A percentile compares a stretch with the other conserved stretches of the same genome.
Conservation (phyloP, 2,113 vertebrate species). For the Desmodus rotundus region DNA sequence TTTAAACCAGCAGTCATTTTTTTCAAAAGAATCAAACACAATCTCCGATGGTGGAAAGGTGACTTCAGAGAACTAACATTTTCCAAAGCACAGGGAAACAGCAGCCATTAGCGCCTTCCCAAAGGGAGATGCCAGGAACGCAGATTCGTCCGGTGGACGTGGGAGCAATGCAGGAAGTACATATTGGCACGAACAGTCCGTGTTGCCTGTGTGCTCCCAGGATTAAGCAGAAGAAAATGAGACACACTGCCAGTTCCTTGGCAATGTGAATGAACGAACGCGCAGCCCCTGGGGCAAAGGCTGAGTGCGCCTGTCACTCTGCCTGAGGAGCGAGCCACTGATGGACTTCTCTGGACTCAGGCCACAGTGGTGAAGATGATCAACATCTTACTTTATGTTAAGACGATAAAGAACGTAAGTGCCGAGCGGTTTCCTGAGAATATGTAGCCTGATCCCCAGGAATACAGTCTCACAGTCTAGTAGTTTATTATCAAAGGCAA, state of each 20-base stretch:
- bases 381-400: neutral
- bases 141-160: neutral
- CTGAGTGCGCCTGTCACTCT: neutral
- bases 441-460: neutral
- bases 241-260: neutral
- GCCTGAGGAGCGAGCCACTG: neutral
- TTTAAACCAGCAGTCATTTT: conserved; percentile 29
- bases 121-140: neutral
- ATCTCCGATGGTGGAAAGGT: neutral
- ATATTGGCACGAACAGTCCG: neutral
- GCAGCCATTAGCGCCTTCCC: neutral
- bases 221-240: neutral
- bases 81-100: neutral
- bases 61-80: conserved; percentile 1
- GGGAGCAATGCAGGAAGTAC: neutral
- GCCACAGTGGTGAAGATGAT: neutral
- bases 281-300: neutral
- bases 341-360: neutral
- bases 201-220: neutral
- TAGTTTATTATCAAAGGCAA: neutral
- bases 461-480: neutral
- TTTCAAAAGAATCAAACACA: conserved; percentile 24
- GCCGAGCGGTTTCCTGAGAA: neutral
- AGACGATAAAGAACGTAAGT: neutral
- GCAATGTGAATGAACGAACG: neutral